Base-by-base conservation (phyloP, 2,113 vertebrate species). In the Campylorhamphus procurvoides region DNA sequence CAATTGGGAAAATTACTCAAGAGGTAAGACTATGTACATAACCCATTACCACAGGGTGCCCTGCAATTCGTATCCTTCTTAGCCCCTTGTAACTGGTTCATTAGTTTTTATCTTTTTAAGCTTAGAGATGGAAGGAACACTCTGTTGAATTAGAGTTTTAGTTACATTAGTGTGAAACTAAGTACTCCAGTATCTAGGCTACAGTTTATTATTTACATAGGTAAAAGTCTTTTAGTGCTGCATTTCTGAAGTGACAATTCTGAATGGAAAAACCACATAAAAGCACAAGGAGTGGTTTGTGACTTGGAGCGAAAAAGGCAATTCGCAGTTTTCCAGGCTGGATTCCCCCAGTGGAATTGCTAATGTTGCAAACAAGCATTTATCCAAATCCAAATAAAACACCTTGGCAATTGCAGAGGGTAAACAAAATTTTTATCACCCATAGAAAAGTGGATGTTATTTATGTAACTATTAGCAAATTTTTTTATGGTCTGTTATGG, bases 311-410 rank as follows among this genome's bases (percentile, higher is more conserved):
- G 27, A 37, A 90, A 81, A 90, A 78, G 24, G 29, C 16, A 78
- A 78, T 84, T 71, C 84, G 19, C 69, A 84, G 15, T 86, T 92
- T 96, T 95, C 83, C 75, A 84, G 82, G 72, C 87, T 87, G 68
- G 76, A 72, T 84, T 85, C 27, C 59, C 46, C 46, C 63, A 33
- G 25, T 66, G 79, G 59, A 86, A 76, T 58, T 0, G 0, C 63
- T 81, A 53, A 64, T 44, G n/a, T 93, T 94, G 58, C 60, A 91
- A 93, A 87, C 4, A 13, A 93, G 14, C 63, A 89, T 94, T 96
- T 93, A 94, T 96, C 87, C 84, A 90, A 96, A 91, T 96, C 95
- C 93, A 95, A 86, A 47, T 84, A 96, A 96, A 97, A 96, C 58
- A 96, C 84, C 64, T 94, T 87, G 47, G 71, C 39, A 82, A 12